Evolutionary conservation across 2,113 vertebrate genomes (phyloP), one percentile per base, ranked within the genome.

Genomic region (Motacilla tschutschensis): DNA sequence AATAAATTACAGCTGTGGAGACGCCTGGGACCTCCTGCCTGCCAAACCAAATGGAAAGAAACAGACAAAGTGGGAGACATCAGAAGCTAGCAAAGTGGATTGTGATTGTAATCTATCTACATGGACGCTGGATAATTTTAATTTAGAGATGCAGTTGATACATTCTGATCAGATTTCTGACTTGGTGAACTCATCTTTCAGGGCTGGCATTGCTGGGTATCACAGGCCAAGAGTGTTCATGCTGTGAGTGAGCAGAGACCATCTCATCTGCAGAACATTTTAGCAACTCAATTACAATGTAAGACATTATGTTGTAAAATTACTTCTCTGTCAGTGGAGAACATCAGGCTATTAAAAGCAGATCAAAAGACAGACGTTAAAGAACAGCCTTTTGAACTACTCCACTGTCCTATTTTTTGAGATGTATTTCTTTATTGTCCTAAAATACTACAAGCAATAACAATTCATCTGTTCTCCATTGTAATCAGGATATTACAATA

Each of bases 361-460:
- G 20, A 65, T 85, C 63, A 92, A 89, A 92, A 88, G 85, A 59
- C 59, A 92, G 79, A 83, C 79, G 15, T 86, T 57, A 63, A 88
- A 86, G 66, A 93, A 24, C 66, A 81, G 50, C 15, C 38, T 79
- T 88, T 81, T 70, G 64, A 89, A 25, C 47, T 51, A 36, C 21
- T 81, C 59, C n/a, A n/a, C 57, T 86, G 41, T 31, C 46, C 50
- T 91, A 76, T 86, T 88, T 91, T 89, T 66, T 77, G 67, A 81
- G 47, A 83, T 44, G 43, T 16, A 41, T 90, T 81, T 76, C 83
- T 84, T 86, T 58, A 73, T 76, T 62, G 71, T 66, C 59, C 72
- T 91, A 63, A 92, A 91, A 89, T 83, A 88, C 51, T 79, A 84
- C 36, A 86, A 86, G 85, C 40, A 66, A 55, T 50, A 91, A 91